Base-by-base conservation (phyloP, 2,797 vertebrate genomes). In the Pristis pectinata region DNA sequence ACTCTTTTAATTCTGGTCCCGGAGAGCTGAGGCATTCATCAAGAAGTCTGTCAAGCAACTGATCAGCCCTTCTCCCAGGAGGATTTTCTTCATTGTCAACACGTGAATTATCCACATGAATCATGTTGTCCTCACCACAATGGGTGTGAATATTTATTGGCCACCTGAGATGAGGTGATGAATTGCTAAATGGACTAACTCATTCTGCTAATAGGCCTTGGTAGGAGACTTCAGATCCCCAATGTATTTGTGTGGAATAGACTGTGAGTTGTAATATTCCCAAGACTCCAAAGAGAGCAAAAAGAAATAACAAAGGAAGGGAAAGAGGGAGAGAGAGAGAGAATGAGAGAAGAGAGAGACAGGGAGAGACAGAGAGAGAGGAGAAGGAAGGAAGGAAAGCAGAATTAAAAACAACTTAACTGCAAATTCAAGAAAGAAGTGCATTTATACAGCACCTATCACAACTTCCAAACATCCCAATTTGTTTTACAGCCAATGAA, bases 141-240 rank as follows among this genome's bases (percentile, higher is more conserved):
- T 59, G 83, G 53, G 83, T 59, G 83, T 59, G 83, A 59, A 87
- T 87, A 87, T 87, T 87, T 34, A 87, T 87, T 59, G 53, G 30
- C 13, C 53, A 87, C 83, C 49, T 87, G 83, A 59, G 83, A 87
- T 1, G 30, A 15, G 13, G 15, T 87, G 83, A 87, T 56, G 56
- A 59, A 59, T 87, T 87, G 53, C 53, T 56, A 34, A 15, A 59
- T 2, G 27, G 53, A 30, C 53, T 15, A n/a, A 34, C 27, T n/a
- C 83, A 59, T 59, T 56, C 83, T 30, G 30, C 53, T 87, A 87
- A 87, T 59, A 6, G 83, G 24, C 9, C 27, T 56, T 0, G 9
- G 53, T 56, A 5, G 15, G 83, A 49, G 53, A 59, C 56, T 5
- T 19, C 8, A 7, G 83, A 59, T 30, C 44, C 22, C 27, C 44